Evolutionary conservation across 2,888 invertebrate genomes (phyloP).

Genomic region (Galerucella pusilla): DNA sequence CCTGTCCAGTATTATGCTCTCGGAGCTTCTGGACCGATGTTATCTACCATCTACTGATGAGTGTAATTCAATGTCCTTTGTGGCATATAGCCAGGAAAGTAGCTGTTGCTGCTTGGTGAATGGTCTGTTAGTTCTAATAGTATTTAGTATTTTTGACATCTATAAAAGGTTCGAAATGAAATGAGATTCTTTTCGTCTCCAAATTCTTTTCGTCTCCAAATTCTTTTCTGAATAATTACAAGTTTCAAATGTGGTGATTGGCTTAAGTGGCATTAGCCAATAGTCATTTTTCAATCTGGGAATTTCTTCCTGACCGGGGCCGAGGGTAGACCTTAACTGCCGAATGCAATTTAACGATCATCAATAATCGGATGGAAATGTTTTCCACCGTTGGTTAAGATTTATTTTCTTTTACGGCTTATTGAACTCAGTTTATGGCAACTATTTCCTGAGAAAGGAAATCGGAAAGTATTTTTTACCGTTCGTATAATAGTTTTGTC

Average conservation of each 20-base stretch:
- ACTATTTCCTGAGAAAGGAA: conserved; percentile 4
- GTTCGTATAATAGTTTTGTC: not conserved
- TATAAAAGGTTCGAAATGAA: too few species aligned
- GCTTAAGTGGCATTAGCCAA: not conserved
- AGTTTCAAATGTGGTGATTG: not conserved
- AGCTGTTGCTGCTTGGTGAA: too few species aligned
- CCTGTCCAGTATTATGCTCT: too few species aligned
- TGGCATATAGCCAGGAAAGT: too few species aligned
- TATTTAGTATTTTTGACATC: too few species aligned
- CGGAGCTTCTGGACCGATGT: too few species aligned
- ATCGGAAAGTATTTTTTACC: not conserved
- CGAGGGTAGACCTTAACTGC: not conserved
- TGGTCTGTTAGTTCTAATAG: too few species aligned
- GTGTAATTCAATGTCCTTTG: too few species aligned
- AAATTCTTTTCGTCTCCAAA: too few species aligned
- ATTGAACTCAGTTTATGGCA: not conserved
- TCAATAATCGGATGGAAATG: conserved; percentile 2
- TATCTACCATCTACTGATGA: too few species aligned
- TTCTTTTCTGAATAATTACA: too few species aligned
- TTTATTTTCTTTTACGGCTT: conserved; percentile 1
- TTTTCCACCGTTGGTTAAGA: conserved; percentile 1
- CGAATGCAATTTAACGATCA: conserved; percentile 4
- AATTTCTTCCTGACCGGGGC: not conserved
- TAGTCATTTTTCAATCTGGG: conserved; percentile 2
- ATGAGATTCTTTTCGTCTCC: too few species aligned